These are phyloP conservation scores for Nyctibius grandis DNA, from an alignment of 2,797 vertebrate genomes.

Conservation along the genomic window DNA sequence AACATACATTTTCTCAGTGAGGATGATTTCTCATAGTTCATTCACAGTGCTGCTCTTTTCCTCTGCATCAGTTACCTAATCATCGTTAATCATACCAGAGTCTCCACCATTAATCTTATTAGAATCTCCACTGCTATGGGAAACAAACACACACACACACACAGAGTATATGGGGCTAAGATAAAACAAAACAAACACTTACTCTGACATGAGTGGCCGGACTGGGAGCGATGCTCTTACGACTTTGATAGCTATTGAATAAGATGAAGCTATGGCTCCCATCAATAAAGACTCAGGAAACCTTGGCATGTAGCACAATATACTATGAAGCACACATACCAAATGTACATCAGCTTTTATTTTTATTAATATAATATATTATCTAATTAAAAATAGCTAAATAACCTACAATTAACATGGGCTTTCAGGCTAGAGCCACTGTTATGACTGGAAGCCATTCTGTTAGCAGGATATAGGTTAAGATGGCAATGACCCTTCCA, in stretches of 20 bases:
- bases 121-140: not conserved
- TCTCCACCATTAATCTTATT: not conserved
- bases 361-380: slow-evolving; percentile 5
- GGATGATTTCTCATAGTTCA: not conserved
- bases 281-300: not conserved
- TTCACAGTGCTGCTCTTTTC: not conserved
- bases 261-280: not conserved
- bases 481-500: not conserved
- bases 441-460: not conserved
- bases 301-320: not conserved
- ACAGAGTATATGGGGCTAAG: not conserved
- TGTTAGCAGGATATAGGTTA: not conserved
- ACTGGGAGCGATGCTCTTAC: not conserved
- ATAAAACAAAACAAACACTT: not conserved
- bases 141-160: not conserved
- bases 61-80: not conserved
- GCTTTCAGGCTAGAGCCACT: not conserved
- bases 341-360: not conserved
- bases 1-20: not conserved
- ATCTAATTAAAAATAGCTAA: not conserved
- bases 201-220: not conserved
- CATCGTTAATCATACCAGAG: not conserved
- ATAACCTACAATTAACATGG: not conserved
- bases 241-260: not conserved
- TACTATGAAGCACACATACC: not conserved